Evolutionary conservation across 2,888 invertebrate species (phyloP), one percentile per base, ranked within the genome.

Genomic region (Pristionchus fissidentatus): DNA sequence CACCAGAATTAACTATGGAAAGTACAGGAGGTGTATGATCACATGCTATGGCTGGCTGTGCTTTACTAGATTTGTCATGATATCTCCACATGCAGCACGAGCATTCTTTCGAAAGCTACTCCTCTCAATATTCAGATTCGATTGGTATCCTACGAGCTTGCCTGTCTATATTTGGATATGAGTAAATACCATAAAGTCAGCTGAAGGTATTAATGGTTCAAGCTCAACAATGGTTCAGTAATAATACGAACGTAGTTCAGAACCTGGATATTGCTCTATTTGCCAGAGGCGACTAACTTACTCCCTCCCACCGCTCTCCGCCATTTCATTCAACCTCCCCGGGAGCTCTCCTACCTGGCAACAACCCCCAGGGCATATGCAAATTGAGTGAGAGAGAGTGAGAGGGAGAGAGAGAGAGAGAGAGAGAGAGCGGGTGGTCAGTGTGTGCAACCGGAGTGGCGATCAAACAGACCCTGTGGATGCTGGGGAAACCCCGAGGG

Each of bases 231-330:
- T n/a, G n/a, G n/a, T n/a, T n/a, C n/a, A n/a, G n/a, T n/a, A n/a
- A n/a, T n/a, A n/a, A n/a, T n/a, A n/a, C n/a, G n/a, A n/a, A n/a
- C n/a, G n/a, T n/a, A n/a, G n/a, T n/a, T n/a, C n/a, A n/a, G n/a
- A n/a, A n/a, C n/a, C n/a, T n/a, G n/a, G n/a, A n/a, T n/a, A n/a
- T n/a, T n/a, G n/a, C 70, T 41, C 70, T 70, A 32, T 70, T 70
- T 70, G 38, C 70, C n/a, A 35, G 70, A 19, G 29, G 70, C 41
- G 70, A n/a, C 41, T n/a, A 38, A 70, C 70, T 70, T 41, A 70
- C n/a, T 66, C 41, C 41, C 70, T 32, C 13, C 62, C 32, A 26
- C 35, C 35, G 32, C 22, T 38, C 38, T 19, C 13, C 7, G 35
- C 7, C 35, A 35, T 38, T 7, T 60, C 60, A 32, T 32, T 19